A percentile compares a stretch with the other conserved stretches of the same genome.
Conservation (phyloP, 2,888 invertebrate species). For the Catocala fraxini region DNA sequence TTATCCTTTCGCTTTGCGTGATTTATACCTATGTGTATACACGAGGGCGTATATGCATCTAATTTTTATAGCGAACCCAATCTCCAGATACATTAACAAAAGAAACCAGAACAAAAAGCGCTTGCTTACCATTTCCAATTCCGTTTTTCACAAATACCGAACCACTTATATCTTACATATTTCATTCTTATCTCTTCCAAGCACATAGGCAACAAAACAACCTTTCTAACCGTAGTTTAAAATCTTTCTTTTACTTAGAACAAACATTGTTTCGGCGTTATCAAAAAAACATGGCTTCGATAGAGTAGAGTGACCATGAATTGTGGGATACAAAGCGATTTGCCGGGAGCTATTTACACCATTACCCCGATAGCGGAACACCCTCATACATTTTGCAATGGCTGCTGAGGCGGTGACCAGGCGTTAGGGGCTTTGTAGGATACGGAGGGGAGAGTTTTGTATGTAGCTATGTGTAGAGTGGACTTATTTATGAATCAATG, state of each 20-base stretch:
- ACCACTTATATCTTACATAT: conserved; percentile 15
- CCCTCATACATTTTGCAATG: conserved; percentile 63
- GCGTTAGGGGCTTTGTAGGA: conserved; percentile 19
- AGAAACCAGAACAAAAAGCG: background rate
- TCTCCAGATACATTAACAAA: background rate
- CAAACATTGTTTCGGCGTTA: conserved; percentile 41
- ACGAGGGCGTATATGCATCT: too few relatives aligned
- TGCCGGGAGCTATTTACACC: conserved; percentile 72
- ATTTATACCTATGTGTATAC: too few relatives aligned
- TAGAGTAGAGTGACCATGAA: conserved; percentile 64
- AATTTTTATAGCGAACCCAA: too few relatives aligned
- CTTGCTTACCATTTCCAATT: conserved; percentile 1
- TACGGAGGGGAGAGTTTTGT: background rate
- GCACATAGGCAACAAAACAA: conserved; percentile 15
- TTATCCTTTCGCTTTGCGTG: too few relatives aligned
- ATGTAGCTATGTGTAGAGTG: background rate
- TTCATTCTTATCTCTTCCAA: conserved; percentile 20
- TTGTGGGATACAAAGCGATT: conserved; percentile 66
- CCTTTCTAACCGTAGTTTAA: conserved; percentile 14
- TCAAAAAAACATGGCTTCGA: conserved; percentile 44
- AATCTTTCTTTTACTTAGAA: conserved; percentile 36
- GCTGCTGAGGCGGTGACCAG: conserved; percentile 34
- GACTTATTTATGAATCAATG: background rate
- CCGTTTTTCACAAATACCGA: background rate
- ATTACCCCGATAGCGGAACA: conserved; percentile 66